Evolutionary conservation across 2,888 invertebrate species (phyloP).

Genomic region (Stegana nigrithorax): DNA sequence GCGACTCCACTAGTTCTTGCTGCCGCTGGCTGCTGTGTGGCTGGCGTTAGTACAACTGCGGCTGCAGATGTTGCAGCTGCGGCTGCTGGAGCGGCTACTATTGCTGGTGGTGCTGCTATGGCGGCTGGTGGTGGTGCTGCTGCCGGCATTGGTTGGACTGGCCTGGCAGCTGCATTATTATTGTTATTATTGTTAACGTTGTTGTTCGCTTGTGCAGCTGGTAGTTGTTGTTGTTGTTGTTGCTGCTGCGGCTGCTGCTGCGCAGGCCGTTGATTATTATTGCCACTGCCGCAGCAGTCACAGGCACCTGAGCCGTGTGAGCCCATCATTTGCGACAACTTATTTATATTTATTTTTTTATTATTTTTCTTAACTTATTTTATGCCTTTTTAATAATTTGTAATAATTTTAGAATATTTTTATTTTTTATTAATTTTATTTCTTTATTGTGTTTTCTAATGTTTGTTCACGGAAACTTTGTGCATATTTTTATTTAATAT

Average conservation of each 20-base stretch:
- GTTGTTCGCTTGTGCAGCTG: constrained; percentile 1
- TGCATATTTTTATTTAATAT: not conserved
- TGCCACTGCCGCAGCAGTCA: constrained; percentile 43
- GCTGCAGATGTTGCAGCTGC: constrained; percentile 15
- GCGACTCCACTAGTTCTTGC: constrained; percentile 8
- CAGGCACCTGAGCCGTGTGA: constrained; percentile 53
- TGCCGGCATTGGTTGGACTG: constrained; percentile 33
- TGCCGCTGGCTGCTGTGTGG: constrained; percentile 17
- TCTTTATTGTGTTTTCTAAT: not conserved
- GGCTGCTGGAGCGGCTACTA: constrained; percentile 25
- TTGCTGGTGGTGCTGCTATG: constrained; percentile 25
- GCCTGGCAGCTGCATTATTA: constrained; percentile 38
- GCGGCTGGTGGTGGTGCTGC: constrained; percentile 37
- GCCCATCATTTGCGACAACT: no score
- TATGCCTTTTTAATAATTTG: not conserved
- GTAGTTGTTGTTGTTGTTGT: constrained; percentile 29
- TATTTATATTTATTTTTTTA: constrained; percentile 3
- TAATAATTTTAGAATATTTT: not conserved
- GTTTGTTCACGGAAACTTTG: no score
- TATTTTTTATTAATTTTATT: not conserved
- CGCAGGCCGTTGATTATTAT: constrained; percentile 28
- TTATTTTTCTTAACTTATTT: not conserved
- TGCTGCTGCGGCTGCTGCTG: constrained; percentile 32
- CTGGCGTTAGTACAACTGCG: constrained; percentile 6
- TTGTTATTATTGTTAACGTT: constrained; percentile 26